Base-by-base conservation (phyloP, 1,140 invertebrate genomes). In the Cryptotermes secundus region DNA sequence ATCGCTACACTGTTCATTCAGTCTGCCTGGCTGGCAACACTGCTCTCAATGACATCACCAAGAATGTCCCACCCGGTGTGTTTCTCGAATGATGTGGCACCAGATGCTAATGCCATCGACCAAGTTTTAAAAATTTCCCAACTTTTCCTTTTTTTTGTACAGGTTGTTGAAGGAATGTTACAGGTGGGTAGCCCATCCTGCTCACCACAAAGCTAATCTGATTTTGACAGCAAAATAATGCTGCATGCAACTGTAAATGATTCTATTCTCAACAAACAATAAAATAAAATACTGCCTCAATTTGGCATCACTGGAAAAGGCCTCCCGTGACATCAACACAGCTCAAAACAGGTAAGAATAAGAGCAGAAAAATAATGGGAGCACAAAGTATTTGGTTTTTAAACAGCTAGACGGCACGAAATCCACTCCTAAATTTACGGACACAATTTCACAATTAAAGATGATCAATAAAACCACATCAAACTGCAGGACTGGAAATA, bases 371-470 rank as follows among this genome's bases (percentile, higher is more conserved):
- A 86, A 85, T 81, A 80, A 81, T 83, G 42, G 82, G 82, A 81
- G 83, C 84, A 86, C 84, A 86, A n/a, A 79, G 84, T 59, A 86
- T 81, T 85, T 59, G 31, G 82, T 83, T 86, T 82, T 84, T 84
- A 53, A 83, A 82, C 84, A 59, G 80, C 83, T 84, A 79, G 80
- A 84, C 82, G 79, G 84, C 86, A 86, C 86, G 80, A 86, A 85
- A 83, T 86, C 86, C 86, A 85, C 86, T 84, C 86, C 86, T 86
- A 86, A 84, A 82, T 86, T 85, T 85, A 86, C 84, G 82, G 82
- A 84, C 83, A 85, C 85, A 85, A 83, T 82, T 86, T 85, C 84
- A 85, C 83, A 86, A 85, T 84, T 45, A 86, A 84, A 86, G 81
- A 86, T 86, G 53, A 85, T 83, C 85, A 86, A 86, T 86, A 84